These are phyloP conservation scores for Balanococcus diminutus DNA, from an alignment of 2,888 invertebrate species.

Conservation along the genomic window DNA sequence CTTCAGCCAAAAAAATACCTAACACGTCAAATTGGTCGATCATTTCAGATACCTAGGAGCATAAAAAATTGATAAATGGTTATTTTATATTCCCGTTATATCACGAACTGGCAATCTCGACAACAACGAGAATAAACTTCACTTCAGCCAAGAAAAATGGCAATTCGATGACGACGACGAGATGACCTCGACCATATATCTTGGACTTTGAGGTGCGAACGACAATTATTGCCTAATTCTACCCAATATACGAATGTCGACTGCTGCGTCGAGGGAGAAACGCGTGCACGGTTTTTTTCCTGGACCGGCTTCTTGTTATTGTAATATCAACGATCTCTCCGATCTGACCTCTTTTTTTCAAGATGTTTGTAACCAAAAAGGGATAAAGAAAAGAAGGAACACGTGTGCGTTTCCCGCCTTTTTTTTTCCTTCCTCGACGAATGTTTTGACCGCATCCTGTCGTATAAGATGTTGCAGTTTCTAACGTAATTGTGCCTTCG, in stretches of 20 bases:
- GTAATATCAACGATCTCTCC: not conserved
- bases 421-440: not conserved
- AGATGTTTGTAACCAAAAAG: slow-evolving; percentile 11
- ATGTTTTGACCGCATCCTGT: not conserved
- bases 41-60: not conserved
- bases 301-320: not conserved
- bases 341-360: slow-evolving; percentile 26
- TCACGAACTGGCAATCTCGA: not conserved
- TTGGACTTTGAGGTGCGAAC: not conserved
- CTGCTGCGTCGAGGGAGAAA: not conserved
- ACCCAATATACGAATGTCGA: not conserved
- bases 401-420: slow-evolving; percentile 30
- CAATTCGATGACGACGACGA: slow-evolving; percentile 6
- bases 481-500: not conserved
- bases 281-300: not conserved
- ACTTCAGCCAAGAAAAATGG: not conserved
- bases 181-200: not conserved
- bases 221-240: not conserved
- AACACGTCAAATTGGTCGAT: not conserved
- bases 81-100: not conserved
- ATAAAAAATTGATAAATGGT: slow-evolving; percentile 2
- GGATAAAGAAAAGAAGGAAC: slow-evolving; percentile 4
- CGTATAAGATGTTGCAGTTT: slow-evolving; percentile 14
- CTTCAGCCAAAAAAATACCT: not conserved
- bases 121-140: not conserved